Evolutionary conservation across 2,888 invertebrate genomes (phyloP), one percentile per base, ranked within the genome.

Genomic region (Hypolimnas misippus): DNA sequence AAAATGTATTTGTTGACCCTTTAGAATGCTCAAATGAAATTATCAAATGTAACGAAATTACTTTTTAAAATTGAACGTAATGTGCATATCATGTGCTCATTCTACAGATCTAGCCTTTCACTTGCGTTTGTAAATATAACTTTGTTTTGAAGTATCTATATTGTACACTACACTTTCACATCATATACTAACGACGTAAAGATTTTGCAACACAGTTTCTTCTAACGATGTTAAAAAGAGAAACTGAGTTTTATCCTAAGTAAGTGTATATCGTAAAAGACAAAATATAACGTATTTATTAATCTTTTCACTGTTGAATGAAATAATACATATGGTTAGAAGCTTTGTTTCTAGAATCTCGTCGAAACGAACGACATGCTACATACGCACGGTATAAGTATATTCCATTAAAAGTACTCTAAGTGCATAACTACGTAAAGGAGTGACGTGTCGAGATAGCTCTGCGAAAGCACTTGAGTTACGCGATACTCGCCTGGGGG

Each of bases 401-500:
- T 25, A 17, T 38, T 35, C 25, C 49, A 29, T 49, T 29, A 42
- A 51, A 46, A 52, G 29, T 60, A 69, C 77, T 78, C 76, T 76
- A 76, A 74, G 53, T 61, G 57, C 56, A 44, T 57, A 56, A 54
- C 49, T 54, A 62, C 73, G 72, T 67, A 73, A 71, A 70, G 73
- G 40, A 65, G 77, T 74, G 73, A 76, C 71, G 69, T 65, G 73
- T 71, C 70, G 75, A 76, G 77, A 80, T 78, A 73, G 76, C 69
- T 72, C 72, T 74, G 77, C 68, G 66, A 65, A 57, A 70, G 72
- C 68, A 70, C 68, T 63, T 40, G 68, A 67, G 70, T 77, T 76
- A 77, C 76, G 76, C 76, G 76, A 76, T 76, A 72, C 73, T 71
- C 75, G 83, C 86, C 87, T 78, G 73, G 74, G 87, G 86, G 88